Percentiles rank a stretch among this genome's conserved stretches.
These are phyloP conservation scores for Anoncus sp. DNA, from an alignment of 2,888 invertebrate species.

Conservation along the genomic window DNA sequence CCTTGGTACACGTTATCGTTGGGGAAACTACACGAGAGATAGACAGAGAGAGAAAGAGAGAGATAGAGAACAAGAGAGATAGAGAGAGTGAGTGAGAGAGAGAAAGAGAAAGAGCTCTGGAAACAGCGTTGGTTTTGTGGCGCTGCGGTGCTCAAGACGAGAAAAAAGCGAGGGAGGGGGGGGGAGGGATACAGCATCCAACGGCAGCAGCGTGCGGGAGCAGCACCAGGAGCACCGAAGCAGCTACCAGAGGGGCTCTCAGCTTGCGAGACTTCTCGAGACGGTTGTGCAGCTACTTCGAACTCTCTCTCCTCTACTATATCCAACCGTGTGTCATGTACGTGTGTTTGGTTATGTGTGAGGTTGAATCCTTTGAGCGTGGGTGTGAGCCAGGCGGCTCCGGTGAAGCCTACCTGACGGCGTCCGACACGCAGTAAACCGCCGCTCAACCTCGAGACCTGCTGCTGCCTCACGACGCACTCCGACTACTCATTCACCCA, in stretches of 20 bases:
- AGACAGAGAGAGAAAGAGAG: constrained; percentile 49
- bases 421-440: constrained; percentile 82
- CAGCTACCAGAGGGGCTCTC: constrained; percentile 81
- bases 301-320: constrained; percentile 56
- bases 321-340: constrained; percentile 43
- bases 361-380: constrained; percentile 72
- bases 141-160: constrained; percentile 49
- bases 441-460: constrained; percentile 72
- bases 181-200: constrained; percentile 80
- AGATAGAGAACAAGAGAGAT: constrained; percentile 33
- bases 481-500: constrained; percentile 39
- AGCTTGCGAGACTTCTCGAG: constrained; percentile 83
- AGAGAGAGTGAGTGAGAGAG: constrained; percentile 46
- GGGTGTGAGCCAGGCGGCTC: constrained; percentile 76
- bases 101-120: constrained; percentile 42
- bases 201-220: constrained; percentile 82
- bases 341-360: constrained; percentile 69
- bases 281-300: constrained; percentile 60
- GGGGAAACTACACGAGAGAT: constrained; percentile 20
- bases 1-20: constrained; percentile 57
- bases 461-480: constrained; percentile 64
- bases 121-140: constrained; percentile 50
- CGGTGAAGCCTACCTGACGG: constrained; percentile 82
- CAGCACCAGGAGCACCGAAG: constrained; percentile 66
- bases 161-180: constrained; percentile 41